Evolutionary conservation across 1,140 invertebrate species (phyloP).

Genomic region (Solenopsis invicta): DNA sequence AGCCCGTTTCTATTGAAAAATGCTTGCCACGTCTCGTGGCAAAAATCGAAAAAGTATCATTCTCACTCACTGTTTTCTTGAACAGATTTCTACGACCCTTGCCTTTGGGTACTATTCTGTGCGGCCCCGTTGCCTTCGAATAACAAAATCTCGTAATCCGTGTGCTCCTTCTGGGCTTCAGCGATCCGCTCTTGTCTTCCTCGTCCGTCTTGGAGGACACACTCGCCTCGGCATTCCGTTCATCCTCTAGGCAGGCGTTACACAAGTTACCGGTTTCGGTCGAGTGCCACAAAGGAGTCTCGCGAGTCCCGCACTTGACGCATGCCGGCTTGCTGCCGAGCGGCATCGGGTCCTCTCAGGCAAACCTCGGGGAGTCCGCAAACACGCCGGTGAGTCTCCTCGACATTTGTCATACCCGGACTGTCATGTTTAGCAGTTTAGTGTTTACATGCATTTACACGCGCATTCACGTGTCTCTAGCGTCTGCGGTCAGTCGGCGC

Average conservation of each 20-base stretch:
- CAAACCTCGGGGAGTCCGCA: constrained; percentile 16
- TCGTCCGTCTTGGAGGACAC: constrained; percentile 80
- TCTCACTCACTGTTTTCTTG: constrained; percentile 90
- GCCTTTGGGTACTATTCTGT: constrained; percentile 88
- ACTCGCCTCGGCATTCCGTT: constrained; percentile 79
- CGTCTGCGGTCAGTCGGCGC: background rate
- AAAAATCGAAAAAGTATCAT: background rate
- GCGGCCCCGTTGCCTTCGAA: constrained; percentile 82
- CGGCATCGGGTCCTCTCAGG: constrained; percentile 86
- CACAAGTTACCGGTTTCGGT: constrained; percentile 89
- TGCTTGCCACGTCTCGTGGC: background rate
- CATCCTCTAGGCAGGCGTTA: constrained; percentile 88
- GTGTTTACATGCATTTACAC: background rate
- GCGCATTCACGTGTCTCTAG: background rate
- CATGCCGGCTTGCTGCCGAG: constrained; percentile 89
- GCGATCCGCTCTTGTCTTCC: constrained; percentile 81
- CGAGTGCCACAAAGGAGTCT: constrained; percentile 89
- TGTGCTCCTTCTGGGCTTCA: constrained; percentile 87
- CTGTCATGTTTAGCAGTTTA: too few relatives aligned
- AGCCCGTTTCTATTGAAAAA: background rate
- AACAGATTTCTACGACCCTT: constrained; percentile 93
- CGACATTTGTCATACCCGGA: background rate
- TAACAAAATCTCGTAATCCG: constrained; percentile 88
- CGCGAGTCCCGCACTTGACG: constrained; percentile 88
- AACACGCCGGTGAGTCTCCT: too few relatives aligned